Percentiles rank a stretch among this genome's conserved stretches.
Evolutionary conservation across 92 coral and sea anemone genomes (phyloP).

Genomic region (Meandrina meandrites): DNA sequence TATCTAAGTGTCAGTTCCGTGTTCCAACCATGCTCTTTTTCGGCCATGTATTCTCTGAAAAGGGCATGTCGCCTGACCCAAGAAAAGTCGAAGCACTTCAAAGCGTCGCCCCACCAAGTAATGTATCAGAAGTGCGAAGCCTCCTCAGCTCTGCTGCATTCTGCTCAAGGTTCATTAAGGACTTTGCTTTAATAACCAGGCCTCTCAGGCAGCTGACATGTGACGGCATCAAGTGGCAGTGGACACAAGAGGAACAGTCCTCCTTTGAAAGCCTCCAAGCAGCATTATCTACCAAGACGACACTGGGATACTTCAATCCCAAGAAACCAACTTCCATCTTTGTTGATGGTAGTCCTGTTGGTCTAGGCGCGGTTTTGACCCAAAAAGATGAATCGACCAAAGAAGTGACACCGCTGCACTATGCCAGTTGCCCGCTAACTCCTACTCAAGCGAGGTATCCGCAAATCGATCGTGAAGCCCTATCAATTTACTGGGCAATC

Average conservation of each 20-base stretch:
- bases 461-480: slow-evolving; percentile 48
- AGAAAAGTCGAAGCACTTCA: slow-evolving; percentile 61
- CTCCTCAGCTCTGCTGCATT: slow-evolving; percentile 56
- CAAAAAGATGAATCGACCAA: slow-evolving; percentile 42
- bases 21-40: slow-evolving; percentile 58
- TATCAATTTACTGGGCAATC: slow-evolving; percentile 54
- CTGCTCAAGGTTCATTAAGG: slow-evolving; percentile 60
- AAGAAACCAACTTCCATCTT: slow-evolving; percentile 41
- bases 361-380: slow-evolving; percentile 47
- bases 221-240: slow-evolving; percentile 30
- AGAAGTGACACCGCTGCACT: slow-evolving; percentile 35
- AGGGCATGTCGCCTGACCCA: slow-evolving; percentile 68
- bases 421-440: slow-evolving; percentile 59
- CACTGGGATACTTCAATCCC: slow-evolving; percentile 55
- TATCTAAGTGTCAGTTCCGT: slow-evolving; percentile 62
- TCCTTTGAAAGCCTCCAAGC: slow-evolving; percentile 45
- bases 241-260: slow-evolving; percentile 31
- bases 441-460: slow-evolving; percentile 43
- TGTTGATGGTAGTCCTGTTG: slow-evolving; percentile 59
- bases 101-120: slow-evolving; percentile 45
- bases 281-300: slow-evolving; percentile 39
- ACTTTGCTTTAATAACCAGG: slow-evolving; percentile 58
- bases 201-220: slow-evolving; percentile 62
- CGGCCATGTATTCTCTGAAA: slow-evolving; percentile 63
- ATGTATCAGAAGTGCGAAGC: slow-evolving; percentile 57